Conservation (phyloP, 2,888 invertebrate species). For the Serripes groenlandicus region DNA sequence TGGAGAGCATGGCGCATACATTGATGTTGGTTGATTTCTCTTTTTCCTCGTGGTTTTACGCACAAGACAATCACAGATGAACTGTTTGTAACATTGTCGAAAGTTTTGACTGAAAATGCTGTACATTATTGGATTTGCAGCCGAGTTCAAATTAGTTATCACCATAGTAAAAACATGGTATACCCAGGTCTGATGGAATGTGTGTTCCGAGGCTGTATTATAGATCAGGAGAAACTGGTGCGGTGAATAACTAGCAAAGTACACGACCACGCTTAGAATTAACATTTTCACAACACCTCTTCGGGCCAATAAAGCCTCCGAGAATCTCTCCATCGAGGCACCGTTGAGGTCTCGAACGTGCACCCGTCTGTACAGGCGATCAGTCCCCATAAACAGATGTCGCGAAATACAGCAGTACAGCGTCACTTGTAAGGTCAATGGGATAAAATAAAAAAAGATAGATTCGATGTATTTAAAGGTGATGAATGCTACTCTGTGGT, state of each 20-base stretch:
- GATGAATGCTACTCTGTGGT: slow-evolving; percentile 73
- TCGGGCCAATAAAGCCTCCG: slow-evolving; percentile 82
- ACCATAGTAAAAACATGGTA: slow-evolving; percentile 84
- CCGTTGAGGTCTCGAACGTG: slow-evolving; percentile 76
- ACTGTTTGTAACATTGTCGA: slow-evolving; percentile 76
- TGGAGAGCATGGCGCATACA: slow-evolving; percentile 48
- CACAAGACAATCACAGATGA: slow-evolving; percentile 72
- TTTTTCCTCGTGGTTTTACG: slow-evolving; percentile 24
- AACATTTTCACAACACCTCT: slow-evolving; percentile 87
- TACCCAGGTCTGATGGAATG: slow-evolving; percentile 84
- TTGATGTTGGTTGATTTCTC: slow-evolving; percentile 32
- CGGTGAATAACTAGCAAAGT: slow-evolving; percentile 87
- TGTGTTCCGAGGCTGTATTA: slow-evolving; percentile 78
- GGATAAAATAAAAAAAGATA: slow-evolving; percentile 84
- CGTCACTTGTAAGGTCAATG: slow-evolving; percentile 83
- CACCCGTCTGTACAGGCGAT: slow-evolving; percentile 77
- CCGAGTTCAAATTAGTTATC: slow-evolving; percentile 85
- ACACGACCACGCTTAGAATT: slow-evolving; percentile 86
- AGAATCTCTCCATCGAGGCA: slow-evolving; percentile 69
- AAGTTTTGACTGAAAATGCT: slow-evolving; percentile 86
- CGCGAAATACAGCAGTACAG: slow-evolving; percentile 84
- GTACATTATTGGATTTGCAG: slow-evolving; percentile 86
- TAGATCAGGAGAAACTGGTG: slow-evolving; percentile 86
- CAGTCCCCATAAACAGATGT: slow-evolving; percentile 83
- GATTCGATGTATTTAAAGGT: slow-evolving; percentile 85